Conservation (phyloP, 2,888 invertebrate genomes). For the Autographa pulchrina region DNA sequence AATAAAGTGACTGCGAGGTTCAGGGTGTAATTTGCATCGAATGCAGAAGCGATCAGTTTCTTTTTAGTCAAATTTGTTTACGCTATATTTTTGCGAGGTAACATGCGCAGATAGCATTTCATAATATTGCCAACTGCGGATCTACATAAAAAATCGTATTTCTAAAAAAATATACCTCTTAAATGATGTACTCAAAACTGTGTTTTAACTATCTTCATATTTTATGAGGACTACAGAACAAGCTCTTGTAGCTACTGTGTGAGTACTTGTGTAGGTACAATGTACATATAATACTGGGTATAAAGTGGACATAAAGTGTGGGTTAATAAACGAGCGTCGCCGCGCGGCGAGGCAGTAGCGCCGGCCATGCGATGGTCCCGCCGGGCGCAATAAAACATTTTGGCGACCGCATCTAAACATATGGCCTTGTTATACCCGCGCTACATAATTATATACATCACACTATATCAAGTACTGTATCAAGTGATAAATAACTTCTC, state of each 20-base stretch:
- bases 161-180: no score
- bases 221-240: neutral
- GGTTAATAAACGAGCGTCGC: conserved; percentile 12
- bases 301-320: conserved; percentile 4
- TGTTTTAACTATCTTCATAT: no score
- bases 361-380: conserved; percentile 15
- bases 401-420: conserved; percentile 19
- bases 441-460: neutral
- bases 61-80: no score
- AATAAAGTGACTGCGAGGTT: neutral
- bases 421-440: conserved; percentile 4
- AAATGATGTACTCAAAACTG: no score
- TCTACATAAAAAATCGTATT: no score
- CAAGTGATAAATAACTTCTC: neutral
- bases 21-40: neutral
- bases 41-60: neutral
- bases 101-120: no score
- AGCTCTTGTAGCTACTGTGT: neutral
- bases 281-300: neutral
- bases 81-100: no score
- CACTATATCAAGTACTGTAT: neutral
- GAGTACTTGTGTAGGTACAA: neutral
- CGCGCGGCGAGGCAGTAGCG: neutral
- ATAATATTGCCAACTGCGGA: no score
- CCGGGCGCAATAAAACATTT: conserved; percentile 40